Conservation (phyloP, 1,140 invertebrate species). For the Procambarus clarkii region DNA sequence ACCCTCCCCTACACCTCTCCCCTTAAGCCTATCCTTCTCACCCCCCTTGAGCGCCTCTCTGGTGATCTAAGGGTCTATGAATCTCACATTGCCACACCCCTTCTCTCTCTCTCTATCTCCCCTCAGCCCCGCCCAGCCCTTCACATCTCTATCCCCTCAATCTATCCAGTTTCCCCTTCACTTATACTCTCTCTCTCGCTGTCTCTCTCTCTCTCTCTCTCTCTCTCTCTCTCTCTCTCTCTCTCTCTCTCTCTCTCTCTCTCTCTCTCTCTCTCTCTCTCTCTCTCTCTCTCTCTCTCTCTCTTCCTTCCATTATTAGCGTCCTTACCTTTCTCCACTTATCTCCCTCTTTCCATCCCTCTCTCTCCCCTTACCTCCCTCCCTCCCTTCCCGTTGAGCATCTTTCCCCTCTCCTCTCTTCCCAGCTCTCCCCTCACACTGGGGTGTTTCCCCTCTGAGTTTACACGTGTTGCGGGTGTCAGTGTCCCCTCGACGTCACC, state of each 20-base stretch:
- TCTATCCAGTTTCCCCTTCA: constrained; percentile 1
- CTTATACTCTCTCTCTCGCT: neutral
- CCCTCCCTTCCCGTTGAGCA: neutral
- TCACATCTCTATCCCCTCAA: neutral
- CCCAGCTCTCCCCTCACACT: neutral
- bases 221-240: neutral
- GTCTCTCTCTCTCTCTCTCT: neutral
- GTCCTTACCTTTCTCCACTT: neutral
- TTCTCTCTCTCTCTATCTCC: neutral
- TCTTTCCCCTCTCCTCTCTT: neutral
- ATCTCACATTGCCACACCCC: neutral
- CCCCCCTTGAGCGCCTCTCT: neutral
- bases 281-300: neutral
- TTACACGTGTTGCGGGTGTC: constrained; percentile 23
- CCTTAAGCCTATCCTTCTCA: neutral
- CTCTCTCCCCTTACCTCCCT: neutral
- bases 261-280: neutral
- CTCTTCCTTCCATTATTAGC: neutral
- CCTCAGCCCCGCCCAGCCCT: neutral
- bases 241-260: neutral
- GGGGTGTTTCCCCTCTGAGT: constrained; percentile 4
- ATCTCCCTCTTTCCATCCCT: neutral
- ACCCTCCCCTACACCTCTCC: neutral
- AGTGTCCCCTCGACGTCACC: neutral
- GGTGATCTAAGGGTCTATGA: neutral